Base-by-base conservation (phyloP, 2,113 vertebrate species). In the Mellivora capensis region DNA sequence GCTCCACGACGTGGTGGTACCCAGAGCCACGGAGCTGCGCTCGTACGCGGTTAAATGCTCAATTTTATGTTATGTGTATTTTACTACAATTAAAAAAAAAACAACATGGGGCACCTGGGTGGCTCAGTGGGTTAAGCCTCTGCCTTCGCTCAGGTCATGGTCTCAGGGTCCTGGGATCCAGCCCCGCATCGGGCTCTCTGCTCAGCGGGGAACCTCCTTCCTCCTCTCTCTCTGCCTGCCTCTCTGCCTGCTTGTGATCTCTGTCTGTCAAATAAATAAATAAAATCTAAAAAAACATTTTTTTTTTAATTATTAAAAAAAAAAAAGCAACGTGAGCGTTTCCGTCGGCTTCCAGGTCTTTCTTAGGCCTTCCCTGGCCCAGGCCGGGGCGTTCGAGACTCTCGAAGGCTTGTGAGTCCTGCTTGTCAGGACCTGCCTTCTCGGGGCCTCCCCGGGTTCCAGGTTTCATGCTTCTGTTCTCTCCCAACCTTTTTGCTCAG, bases 1-100 rank as follows among this genome's bases (percentile, higher is more conserved):
- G 21, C 2, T 34, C 13, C 18, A 1, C 3, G 10, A 7, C 0
- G 17, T 3, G 47, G 14, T 5, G 9, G 29, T 25, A 0, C 49
- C 49, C 20, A 44, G 25, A 4, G 20, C n/a, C 61, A 8, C 11
- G 10, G 47, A 34, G 15, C 34, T 23, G 15, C 4, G 1, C 47
- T 82, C 15, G 12, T 18, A 37, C 42, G 23, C 4, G 14, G 59
- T 25, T 44, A 47, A 47, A 31, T 52, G 39, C 77, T n/a, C 10
- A 39, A 44, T 21, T 39, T 23, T 62, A 23, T 2, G 0, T 29
- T 67, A n/a, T 49, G 74, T 37, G 18, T 67, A 15, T 44, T 74
- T 89, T 59, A 61, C 17, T 25, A 23, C n/a, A 81, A 42, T 80
- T 42, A 3, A 27, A 69, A 64, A 31, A 62, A 62, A 64, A 37